Base-by-base conservation (phyloP, 2,797 vertebrate species). In the Mormyrus proboscirostris region DNA sequence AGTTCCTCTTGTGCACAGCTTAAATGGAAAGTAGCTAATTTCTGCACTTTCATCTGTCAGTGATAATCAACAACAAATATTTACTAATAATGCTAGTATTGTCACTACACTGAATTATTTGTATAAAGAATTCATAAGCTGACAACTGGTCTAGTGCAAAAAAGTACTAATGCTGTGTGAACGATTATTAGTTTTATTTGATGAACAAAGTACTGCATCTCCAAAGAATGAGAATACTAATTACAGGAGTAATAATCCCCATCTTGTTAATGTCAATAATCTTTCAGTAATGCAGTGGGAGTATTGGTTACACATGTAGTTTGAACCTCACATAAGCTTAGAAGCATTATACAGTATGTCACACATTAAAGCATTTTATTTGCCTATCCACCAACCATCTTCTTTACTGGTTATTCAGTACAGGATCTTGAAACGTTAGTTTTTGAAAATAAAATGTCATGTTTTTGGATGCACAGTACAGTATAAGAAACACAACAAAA, bases 1-100 rank as follows among this genome's bases (percentile, higher is more conserved):
- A 50, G 91, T 92, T 93, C 90, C 91, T 92, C 88, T 92, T 91
- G 89, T 65, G 84, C 89, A 87, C 41, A 85, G 82, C 83, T 89
- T 89, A 62, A 87, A 89, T 91, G 90, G 89, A 93, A 92, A 92
- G 85, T 90, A 89, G 88, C 9, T 87, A 38, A 89, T 55, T 50
- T 19, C 29, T 86, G 50, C 51, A 55, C 51, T 57, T 86, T 14
- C 25, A 29, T 55, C 33, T 87, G n/a, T 53, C 50, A 5, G n/a
- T 51, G 22, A 53, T 19, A 87, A 41, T 14, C 33, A 2, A 55
- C 82, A 12, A 22, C 22, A 57, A 41, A 57, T 5, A 25, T 41
- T 59, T 55, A 59, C 16, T 19, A 41, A 59, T 41, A n/a, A 41
- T 87, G 85, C 85, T 38, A 19, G 19, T 41, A 41, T 14, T 57